phyloP scores from a whole-genome alignment of 2,888 invertebrate genomes.

The Brachynemurus nebulosus region DNA sequence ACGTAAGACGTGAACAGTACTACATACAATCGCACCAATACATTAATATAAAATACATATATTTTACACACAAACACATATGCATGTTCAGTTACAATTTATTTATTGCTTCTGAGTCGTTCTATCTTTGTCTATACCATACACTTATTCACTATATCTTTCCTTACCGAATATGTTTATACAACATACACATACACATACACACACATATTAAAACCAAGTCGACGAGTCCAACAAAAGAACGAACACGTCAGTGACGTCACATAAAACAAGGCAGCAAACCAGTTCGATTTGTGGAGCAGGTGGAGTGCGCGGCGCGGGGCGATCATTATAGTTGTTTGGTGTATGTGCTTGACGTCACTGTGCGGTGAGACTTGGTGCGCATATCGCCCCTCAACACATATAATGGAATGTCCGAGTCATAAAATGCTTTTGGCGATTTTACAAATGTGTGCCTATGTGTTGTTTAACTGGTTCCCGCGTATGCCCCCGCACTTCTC shows the following conservation, averaged over 20 bases:
- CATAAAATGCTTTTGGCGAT: background rate
- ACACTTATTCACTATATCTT: too few relatives aligned
- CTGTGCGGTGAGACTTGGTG: background rate
- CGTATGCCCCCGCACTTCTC: background rate
- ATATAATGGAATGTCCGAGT: background rate
- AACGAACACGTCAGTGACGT: background rate
- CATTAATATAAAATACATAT: too few relatives aligned
- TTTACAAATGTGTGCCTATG: background rate
- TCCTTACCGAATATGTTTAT: too few relatives aligned
- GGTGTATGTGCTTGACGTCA: background rate
- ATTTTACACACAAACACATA: too few relatives aligned
- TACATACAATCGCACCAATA: too few relatives aligned
- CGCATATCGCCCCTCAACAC: background rate
- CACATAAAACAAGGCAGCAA: constrained; percentile 1
- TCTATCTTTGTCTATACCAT: too few relatives aligned
- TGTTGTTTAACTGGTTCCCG: background rate
- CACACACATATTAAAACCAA: too few relatives aligned
- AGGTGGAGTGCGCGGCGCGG: background rate
- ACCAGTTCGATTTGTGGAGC: background rate
- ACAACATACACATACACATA: too few relatives aligned
- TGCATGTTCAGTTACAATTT: too few relatives aligned
- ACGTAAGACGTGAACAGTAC: too few relatives aligned
- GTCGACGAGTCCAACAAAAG: background rate
- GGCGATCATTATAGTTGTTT: background rate
- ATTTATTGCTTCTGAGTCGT: too few relatives aligned